Conservation (phyloP, 37 sponge, comb jelly and placozoan species). For the Crambe crambe region DNA sequence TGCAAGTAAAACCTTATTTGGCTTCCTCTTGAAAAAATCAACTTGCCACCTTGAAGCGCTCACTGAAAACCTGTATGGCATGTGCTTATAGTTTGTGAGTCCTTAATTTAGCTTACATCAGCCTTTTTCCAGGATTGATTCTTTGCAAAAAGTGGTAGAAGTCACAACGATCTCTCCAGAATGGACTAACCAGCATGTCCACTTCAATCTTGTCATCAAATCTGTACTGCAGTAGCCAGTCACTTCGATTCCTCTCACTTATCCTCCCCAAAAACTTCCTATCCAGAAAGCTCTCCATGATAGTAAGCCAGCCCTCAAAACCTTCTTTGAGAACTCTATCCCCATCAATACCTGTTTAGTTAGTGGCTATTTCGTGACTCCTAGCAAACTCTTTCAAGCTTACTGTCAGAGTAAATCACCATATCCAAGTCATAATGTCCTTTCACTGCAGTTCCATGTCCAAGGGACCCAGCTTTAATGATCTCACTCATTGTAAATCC, state of each 20-base stretch:
- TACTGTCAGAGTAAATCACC: constrained; percentile 42
- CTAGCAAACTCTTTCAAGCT: background rate
- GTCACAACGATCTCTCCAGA: constrained; percentile 15
- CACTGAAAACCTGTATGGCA: constrained; percentile 39
- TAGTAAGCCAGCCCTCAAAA: background rate
- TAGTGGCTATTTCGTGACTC: background rate
- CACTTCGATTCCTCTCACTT: background rate
- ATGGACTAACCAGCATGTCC: constrained; percentile 58
- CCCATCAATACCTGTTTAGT: constrained; percentile 13
- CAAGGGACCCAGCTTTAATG: constrained; percentile 45
- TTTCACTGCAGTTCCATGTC: constrained; percentile 56
- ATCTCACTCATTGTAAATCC: constrained; percentile 11
- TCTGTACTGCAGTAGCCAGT: background rate
- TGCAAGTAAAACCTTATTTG: no score
- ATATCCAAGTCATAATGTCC: constrained; percentile 55
- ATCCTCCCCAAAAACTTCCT: background rate
- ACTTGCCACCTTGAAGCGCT: constrained; percentile 61
- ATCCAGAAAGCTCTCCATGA: background rate
- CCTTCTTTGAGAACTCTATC: background rate
- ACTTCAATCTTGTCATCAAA: constrained; percentile 28
- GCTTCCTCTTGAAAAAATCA: constrained; percentile 21
- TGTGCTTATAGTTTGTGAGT: background rate
- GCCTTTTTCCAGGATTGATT: background rate
- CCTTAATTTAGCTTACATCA: background rate
- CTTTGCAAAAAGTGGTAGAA: constrained; percentile 28